These are phyloP conservation scores for Pheosia tremula DNA, from an alignment of 2,888 invertebrate genomes.

Conservation along the genomic window DNA sequence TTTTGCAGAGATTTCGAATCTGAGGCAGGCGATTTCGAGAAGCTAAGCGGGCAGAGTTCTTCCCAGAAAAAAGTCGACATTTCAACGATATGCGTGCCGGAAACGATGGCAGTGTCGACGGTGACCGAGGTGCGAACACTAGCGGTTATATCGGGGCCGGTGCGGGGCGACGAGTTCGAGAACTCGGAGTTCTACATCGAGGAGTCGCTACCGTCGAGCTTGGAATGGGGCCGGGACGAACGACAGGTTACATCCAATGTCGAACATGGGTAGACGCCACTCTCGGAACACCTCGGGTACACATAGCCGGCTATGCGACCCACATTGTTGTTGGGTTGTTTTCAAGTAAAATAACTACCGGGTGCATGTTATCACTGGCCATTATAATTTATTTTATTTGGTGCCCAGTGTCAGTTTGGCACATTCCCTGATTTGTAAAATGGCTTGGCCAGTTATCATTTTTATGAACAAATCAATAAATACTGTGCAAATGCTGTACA, in stretches of 20 bases:
- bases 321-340: slow-evolving; percentile 5
- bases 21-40: slow-evolving; percentile 93
- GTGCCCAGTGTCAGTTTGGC: slow-evolving; percentile 55
- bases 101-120: slow-evolving; percentile 81
- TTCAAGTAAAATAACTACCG: slow-evolving; percentile 21
- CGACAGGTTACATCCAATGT: slow-evolving; percentile 69
- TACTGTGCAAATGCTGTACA: slow-evolving; percentile 21
- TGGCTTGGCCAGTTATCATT: slow-evolving; percentile 55
- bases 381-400: slow-evolving; percentile 46
- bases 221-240: slow-evolving; percentile 86
- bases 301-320: background rate
- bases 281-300: slow-evolving; percentile 29
- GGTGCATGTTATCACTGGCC: slow-evolving; percentile 46
- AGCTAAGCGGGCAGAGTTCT: slow-evolving; percentile 86
- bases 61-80: slow-evolving; percentile 68
- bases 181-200: slow-evolving; percentile 95
- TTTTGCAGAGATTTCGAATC: slow-evolving; percentile 89
- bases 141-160: slow-evolving; percentile 58
- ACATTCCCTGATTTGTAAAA: slow-evolving; percentile 36
- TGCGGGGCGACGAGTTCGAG: slow-evolving; percentile 85
- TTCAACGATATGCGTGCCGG: slow-evolving; percentile 72
- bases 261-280: slow-evolving; percentile 21
- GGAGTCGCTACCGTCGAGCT: slow-evolving; percentile 94
- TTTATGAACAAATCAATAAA: slow-evolving; percentile 31
- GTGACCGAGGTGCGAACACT: slow-evolving; percentile 84